Evolutionary conservation across 1,140 invertebrate species (phyloP).

Genomic region (Drosophila truncata): DNA sequence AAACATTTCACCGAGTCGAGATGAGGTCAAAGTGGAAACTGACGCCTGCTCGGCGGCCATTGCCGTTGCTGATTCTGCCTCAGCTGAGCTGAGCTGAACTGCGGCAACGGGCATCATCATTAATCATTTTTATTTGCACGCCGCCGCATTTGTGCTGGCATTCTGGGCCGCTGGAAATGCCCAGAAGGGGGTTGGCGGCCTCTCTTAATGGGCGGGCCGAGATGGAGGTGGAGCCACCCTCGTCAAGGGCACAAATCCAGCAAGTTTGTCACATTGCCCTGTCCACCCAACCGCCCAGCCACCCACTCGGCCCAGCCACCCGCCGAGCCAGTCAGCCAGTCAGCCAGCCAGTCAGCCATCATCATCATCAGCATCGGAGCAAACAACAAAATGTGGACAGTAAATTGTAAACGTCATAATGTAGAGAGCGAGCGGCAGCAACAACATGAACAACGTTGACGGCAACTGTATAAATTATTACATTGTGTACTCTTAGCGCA

Average conservation of each 20-base stretch:
- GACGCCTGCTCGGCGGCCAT: conserved; percentile 75
- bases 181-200: conserved; percentile 39
- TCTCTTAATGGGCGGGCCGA: conserved; percentile 33
- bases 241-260: conserved; percentile 73
- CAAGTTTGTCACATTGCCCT: conserved; percentile 75
- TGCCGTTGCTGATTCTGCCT: conserved; percentile 47
- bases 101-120: conserved; percentile 82
- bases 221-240: conserved; percentile 59
- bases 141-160: conserved; percentile 78
- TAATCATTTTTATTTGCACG: conserved; percentile 85
- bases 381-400: conserved; percentile 82
- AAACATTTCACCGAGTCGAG: conserved; percentile 29
- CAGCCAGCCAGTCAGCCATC: conserved; percentile 46
- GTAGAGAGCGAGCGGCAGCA: conserved; percentile 48
- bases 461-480: conserved; percentile 84
- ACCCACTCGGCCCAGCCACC: conserved; percentile 36
- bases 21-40: conserved; percentile 52
- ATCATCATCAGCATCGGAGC: conserved; percentile 70
- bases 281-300: conserved; percentile 24
- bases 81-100: conserved; percentile 37
- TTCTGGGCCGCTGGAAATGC: conserved; percentile 71
- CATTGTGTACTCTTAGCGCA: conserved; percentile 83
- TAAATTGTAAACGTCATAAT: conserved; percentile 82
- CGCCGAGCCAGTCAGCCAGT: conserved; percentile 42
- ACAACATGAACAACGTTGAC: conserved; percentile 58